Evolutionary conservation across 2,888 invertebrate genomes (phyloP).

Genomic region (Synanthedon vespiformis): DNA sequence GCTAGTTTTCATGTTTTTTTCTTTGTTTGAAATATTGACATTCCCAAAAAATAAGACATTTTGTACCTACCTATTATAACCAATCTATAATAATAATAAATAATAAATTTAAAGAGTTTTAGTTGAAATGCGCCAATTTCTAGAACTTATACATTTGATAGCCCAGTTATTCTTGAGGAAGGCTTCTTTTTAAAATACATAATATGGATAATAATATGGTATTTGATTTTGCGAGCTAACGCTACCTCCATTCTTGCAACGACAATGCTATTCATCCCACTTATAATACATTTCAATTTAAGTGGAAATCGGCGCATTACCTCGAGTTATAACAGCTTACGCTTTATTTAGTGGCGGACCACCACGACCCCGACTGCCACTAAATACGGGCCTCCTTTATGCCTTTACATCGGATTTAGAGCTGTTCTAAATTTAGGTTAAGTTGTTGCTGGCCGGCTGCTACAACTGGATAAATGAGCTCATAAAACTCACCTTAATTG

Average conservation of each 20-base stretch:
- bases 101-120: too few relatives aligned
- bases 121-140: too few relatives aligned
- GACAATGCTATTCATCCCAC: slow-evolving; percentile 31
- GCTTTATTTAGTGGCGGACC: slow-evolving; percentile 4
- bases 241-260: slow-evolving; percentile 7
- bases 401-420: neutral
- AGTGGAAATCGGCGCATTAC: slow-evolving; percentile 25
- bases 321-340: slow-evolving; percentile 6
- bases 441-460: neutral
- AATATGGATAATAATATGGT: neutral
- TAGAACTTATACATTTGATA: too few relatives aligned
- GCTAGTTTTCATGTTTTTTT: too few relatives aligned
- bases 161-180: too few relatives aligned
- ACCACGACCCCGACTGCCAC: neutral
- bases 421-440: neutral
- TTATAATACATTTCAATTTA: slow-evolving; percentile 47
- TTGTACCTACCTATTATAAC: too few relatives aligned
- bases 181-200: too few relatives aligned
- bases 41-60: too few relatives aligned
- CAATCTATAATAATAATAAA: too few relatives aligned
- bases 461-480: too few relatives aligned
- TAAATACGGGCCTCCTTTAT: neutral
- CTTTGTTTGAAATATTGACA: too few relatives aligned
- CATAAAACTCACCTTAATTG: too few relatives aligned
- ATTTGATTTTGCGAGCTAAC: neutral